Evolutionary conservation across 2,888 invertebrate species (phyloP).

Genomic region (Gibbula magus): DNA sequence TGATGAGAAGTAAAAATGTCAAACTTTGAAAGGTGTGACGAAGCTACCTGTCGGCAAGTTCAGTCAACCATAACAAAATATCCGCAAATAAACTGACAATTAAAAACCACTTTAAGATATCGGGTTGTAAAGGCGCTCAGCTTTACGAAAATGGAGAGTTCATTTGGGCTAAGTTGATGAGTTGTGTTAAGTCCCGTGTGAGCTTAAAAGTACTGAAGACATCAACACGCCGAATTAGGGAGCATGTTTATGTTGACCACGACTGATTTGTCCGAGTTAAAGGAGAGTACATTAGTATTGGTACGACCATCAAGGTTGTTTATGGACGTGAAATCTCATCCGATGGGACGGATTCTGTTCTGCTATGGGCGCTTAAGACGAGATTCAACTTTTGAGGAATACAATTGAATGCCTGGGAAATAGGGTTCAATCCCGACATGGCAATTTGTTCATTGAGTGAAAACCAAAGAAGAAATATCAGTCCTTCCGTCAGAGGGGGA

Average conservation of each 20-base stretch:
- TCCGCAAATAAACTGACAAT: no score
- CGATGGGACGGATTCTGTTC: background rate
- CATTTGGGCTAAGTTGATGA: no score
- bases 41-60: no score
- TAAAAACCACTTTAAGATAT: no score
- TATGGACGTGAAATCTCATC: background rate
- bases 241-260: background rate
- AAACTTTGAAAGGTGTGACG: no score
- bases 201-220: background rate
- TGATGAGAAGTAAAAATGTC: no score
- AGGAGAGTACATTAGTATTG: background rate
- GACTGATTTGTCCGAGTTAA: background rate
- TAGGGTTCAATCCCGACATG: constrained; percentile 2
- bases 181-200: no score
- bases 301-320: background rate
- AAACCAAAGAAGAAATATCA: background rate
- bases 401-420: constrained; percentile 1
- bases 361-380: constrained; percentile 5
- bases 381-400: constrained; percentile 1
- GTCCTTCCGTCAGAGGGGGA: background rate
- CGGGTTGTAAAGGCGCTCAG: no score
- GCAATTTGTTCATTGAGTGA: constrained; percentile 8
- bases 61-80: no score
- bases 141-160: no score
- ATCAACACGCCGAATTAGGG: background rate